Base-by-base conservation (phyloP, 2,113 vertebrate genomes). In the Chaetodon auriga region DNA sequence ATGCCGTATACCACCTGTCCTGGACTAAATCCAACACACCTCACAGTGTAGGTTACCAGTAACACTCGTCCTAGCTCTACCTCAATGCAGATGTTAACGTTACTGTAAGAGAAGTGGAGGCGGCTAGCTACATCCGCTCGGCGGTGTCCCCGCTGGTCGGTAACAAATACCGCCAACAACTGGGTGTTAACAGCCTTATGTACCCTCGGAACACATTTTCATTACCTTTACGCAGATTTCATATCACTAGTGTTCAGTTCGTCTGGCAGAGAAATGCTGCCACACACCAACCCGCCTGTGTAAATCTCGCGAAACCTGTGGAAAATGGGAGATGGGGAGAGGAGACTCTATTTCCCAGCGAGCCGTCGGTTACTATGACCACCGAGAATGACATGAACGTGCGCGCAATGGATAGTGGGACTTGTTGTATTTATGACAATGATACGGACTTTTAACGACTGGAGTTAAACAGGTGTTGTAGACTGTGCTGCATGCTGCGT, bases 211-310 rank as follows among this genome's bases (percentile, higher is more conserved):
- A 55, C 13, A 64, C 2, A 16, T 58, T 60, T 61, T 6, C 41
- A 63, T 93, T 94, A 94, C 94, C 92, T 94, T 90, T 66, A 91
- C 65, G 88, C 85, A 79, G 91, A 89, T 89, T 89, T 92, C 93
- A 95, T 93, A 70, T 88, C 93, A 84, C 82, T 88, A 88, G 83
- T 73, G 76, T 80, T 86, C 77, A 41, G 70, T 81, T 89, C 80
- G 80, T 80, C 87, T 80, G 76, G 80, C 86, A 81, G 78, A 79
- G 80, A 90, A 91, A 87, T 65, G 83, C 68, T 86, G 78, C 84
- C 87, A 81, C 90, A 91, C 81, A 74, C 81, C 81, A 83, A 63
- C 71, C 87, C 78, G 83, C 86, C 84, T 78, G 30, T 45, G 86
- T 48, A 90, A 92, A 87, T 92, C 90, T 93, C 89, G 92, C 94